These are phyloP conservation scores for Schizotus pectinicornis DNA, from an alignment of 2,888 invertebrate species.

Conservation along the genomic window DNA sequence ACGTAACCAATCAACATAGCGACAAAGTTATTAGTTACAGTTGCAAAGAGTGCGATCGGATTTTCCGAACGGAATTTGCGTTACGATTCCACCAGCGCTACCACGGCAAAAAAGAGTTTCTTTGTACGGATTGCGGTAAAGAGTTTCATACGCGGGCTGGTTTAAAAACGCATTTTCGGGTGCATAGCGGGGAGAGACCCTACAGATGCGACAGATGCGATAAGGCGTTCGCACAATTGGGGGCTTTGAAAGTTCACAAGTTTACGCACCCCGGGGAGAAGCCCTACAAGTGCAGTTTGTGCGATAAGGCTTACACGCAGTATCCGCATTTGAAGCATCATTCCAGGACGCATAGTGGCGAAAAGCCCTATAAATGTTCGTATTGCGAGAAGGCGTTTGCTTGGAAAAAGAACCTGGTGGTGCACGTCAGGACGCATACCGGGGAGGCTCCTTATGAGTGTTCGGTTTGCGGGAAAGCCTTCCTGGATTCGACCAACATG, in stretches of 20 bases:
- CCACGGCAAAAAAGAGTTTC: too few species aligned
- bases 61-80: too few species aligned
- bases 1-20: too few species aligned
- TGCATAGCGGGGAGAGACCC: not conserved
- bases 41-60: too few species aligned
- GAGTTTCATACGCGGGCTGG: too few species aligned
- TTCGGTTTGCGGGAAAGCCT: too few species aligned
- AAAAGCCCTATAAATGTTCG: constrained; percentile 34
- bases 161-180: too few species aligned
- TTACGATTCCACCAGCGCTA: too few species aligned
- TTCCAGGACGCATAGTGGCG: constrained; percentile 31
- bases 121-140: too few species aligned
- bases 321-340: constrained; percentile 29
- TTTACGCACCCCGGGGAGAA: constrained; percentile 62
- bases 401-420: constrained; percentile 42
- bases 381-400: constrained; percentile 43
- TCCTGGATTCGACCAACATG: too few species aligned
- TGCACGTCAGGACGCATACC: constrained; percentile 56
- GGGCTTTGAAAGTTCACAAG: constrained; percentile 56
- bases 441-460: constrained; percentile 56
- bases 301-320: constrained; percentile 58
- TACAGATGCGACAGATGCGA: not conserved
- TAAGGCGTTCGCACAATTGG: constrained; percentile 1
- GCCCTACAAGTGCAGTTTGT: constrained; percentile 62
- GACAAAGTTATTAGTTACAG: too few species aligned